Percentiles rank a stretch among this genome's conserved stretches.
Evolutionary conservation across 23 tunicate species (phyloP).

Genomic region (Styela clava): DNA sequence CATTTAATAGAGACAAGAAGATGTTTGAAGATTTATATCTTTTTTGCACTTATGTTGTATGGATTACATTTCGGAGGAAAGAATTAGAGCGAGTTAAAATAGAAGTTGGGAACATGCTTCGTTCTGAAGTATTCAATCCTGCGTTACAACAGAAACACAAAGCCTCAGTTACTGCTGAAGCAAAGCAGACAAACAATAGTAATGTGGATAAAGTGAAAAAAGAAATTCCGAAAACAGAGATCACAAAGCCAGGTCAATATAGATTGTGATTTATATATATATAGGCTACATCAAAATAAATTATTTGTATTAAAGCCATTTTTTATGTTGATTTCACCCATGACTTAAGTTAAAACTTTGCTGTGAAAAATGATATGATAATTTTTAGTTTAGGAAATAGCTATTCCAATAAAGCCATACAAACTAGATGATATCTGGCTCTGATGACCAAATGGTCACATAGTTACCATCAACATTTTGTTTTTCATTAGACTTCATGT

Average conservation of each 20-base stretch:
- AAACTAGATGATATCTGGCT: too few relatives aligned
- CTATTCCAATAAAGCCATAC: too few relatives aligned
- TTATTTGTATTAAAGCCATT: too few relatives aligned
- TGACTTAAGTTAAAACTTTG: too few relatives aligned
- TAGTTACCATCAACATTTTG: too few relatives aligned
- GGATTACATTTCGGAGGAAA: constrained; percentile 68
- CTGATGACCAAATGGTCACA: too few relatives aligned
- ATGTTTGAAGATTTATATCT: constrained; percentile 75
- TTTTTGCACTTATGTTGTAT: constrained; percentile 59
- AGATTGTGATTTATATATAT: too few relatives aligned
- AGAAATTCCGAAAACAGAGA: not conserved
- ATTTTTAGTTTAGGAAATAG: too few relatives aligned
- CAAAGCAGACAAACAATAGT: constrained; percentile 17
- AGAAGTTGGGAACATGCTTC: constrained; percentile 88
- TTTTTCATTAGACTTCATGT: too few relatives aligned
- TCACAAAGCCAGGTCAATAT: not conserved
- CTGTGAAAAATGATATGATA: too few relatives aligned
- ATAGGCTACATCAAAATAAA: too few relatives aligned
- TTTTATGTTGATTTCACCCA: too few relatives aligned
- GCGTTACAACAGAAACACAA: constrained; percentile 33
- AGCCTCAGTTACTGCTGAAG: constrained; percentile 17
- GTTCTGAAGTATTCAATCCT: constrained; percentile 79
- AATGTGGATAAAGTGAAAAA: not conserved
- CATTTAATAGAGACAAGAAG: constrained; percentile 61
- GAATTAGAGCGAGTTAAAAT: constrained; percentile 45